Conservation (phyloP, 2,888 invertebrate genomes). For the Thereva unica region DNA sequence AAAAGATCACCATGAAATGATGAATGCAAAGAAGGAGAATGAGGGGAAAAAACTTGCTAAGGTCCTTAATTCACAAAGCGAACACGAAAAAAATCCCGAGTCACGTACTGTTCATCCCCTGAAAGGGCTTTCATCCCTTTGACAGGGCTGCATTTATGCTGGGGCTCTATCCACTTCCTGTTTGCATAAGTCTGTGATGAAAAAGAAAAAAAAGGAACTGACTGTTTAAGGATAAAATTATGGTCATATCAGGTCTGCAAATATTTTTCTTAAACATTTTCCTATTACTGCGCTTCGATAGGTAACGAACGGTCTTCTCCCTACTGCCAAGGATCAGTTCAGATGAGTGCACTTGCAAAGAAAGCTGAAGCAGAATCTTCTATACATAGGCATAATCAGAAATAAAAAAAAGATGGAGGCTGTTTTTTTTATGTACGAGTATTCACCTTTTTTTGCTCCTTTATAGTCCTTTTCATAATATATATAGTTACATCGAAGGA, state of each 20-base stretch:
- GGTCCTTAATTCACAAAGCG: background rate
- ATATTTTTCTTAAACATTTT: conserved; percentile 20
- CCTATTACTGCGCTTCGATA: background rate
- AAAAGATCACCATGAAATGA: background rate
- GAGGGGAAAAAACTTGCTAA: background rate
- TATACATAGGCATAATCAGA: background rate
- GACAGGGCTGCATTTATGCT: background rate
- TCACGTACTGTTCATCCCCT: background rate
- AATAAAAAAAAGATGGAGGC: background rate
- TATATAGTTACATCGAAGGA: background rate
- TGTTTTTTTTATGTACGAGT: too few relatives aligned
- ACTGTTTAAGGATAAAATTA: conserved; percentile 15
- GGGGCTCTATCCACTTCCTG: background rate
- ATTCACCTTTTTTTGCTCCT: too few relatives aligned
- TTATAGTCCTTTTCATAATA: too few relatives aligned
- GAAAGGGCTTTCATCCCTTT: background rate
- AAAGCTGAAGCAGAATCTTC: background rate
- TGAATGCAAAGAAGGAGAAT: background rate
- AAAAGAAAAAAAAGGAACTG: too few relatives aligned
- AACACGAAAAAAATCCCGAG: background rate
- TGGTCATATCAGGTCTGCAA: conserved; percentile 16
- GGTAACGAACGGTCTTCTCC: background rate
- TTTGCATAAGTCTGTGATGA: background rate
- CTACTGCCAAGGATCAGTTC: background rate
- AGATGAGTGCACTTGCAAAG: background rate